Evolutionary conservation across 2,113 vertebrate species (phyloP).

Genomic region (Sturnus vulgaris): DNA sequence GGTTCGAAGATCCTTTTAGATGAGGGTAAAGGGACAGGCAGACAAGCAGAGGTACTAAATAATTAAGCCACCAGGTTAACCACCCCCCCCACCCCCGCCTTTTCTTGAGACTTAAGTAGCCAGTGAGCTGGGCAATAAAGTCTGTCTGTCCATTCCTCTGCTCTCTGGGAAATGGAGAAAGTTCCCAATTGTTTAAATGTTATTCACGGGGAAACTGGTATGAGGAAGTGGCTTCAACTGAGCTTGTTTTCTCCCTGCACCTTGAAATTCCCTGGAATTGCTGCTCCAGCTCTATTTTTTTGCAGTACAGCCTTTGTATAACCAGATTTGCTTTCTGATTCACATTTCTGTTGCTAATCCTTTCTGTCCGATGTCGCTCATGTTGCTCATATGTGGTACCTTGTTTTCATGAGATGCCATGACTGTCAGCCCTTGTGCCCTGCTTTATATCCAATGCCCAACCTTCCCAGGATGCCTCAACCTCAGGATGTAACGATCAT

Average conservation of each 20-base stretch:
- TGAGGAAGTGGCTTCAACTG: not conserved
- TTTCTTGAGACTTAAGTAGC: not conserved
- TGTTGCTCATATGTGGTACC: fast-evolving
- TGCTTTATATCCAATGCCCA: not conserved
- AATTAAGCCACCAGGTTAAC: not conserved
- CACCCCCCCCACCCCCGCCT: not conserved
- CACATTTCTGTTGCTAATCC: not conserved
- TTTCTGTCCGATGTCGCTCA: not conserved
- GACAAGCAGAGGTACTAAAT: not conserved
- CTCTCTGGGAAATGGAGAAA: not conserved
- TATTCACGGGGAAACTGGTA: not conserved
- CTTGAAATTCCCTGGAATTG: not conserved
- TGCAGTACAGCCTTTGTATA: not conserved
- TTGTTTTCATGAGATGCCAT: not conserved
- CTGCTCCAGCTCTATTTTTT: not conserved
- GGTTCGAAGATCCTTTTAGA: not conserved
- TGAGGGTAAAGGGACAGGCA: not conserved
- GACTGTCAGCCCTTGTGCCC: not conserved
- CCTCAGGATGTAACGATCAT: not conserved
- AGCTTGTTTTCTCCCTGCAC: not conserved
- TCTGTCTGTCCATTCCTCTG: not conserved
- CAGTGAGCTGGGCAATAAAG: not conserved
- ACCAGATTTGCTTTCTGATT: not conserved
- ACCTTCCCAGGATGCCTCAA: not conserved
- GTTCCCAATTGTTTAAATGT: not conserved